Conservation (phyloP, 2,113 vertebrate species). For the Muscicapa adusta region DNA sequence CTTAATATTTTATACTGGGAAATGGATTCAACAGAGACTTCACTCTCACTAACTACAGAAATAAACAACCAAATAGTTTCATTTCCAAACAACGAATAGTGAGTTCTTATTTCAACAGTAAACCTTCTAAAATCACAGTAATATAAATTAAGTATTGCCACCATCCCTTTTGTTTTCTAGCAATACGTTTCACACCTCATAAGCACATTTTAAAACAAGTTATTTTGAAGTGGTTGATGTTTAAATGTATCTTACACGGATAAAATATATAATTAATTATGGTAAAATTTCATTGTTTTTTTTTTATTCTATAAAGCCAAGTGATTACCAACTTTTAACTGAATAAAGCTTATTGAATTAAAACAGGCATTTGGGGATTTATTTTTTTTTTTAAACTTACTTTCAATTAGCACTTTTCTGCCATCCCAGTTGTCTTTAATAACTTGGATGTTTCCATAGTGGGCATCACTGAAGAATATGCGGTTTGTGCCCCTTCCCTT, state of each 20-base stretch:
- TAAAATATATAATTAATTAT: not conserved
- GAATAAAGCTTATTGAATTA: not conserved
- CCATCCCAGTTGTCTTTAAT: conserved; percentile 95
- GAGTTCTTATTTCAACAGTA: not conserved
- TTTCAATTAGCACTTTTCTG: conserved; percentile 86
- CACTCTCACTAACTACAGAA: not conserved
- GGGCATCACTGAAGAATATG: conserved; percentile 96
- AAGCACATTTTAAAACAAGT: not conserved
- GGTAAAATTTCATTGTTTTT: not conserved
- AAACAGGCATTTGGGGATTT: not conserved
- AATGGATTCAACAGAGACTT: not conserved
- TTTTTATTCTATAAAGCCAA: not conserved
- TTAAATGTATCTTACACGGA: not conserved
- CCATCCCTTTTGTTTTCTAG: not conserved
- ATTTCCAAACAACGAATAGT: not conserved
- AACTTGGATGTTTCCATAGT: conserved; percentile 96
- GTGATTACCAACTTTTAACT: not conserved
- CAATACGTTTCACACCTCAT: fast-evolving
- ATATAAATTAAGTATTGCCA: not conserved
- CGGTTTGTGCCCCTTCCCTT: conserved; percentile 82
- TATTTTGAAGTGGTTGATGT: not conserved
- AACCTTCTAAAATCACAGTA: not conserved
- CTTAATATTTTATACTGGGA: not conserved
- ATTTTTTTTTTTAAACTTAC: conserved; percentile 76
- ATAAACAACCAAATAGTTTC: not conserved